These are phyloP conservation scores for Plectropomus leopardus DNA, from an alignment of 2,113 vertebrate genomes.

Conservation along the genomic window DNA sequence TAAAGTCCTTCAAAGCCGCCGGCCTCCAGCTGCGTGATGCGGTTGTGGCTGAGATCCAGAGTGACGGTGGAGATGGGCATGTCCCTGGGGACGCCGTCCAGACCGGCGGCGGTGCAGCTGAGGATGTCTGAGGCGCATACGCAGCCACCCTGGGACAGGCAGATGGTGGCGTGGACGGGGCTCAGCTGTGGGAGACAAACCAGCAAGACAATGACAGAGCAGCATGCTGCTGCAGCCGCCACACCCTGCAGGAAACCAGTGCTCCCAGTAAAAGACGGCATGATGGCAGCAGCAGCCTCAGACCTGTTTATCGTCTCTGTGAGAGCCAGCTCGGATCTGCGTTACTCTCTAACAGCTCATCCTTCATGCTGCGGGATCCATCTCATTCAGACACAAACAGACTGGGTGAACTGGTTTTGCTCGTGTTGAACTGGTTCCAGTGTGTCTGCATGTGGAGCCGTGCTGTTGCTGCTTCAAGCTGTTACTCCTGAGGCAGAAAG, in stretches of 20 bases:
- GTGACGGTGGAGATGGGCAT: conserved; percentile 85
- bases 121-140: conserved; percentile 93
- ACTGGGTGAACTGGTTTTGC: not conserved
- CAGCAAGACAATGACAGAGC: conserved; percentile 30
- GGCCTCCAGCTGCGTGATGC: conserved; percentile 81
- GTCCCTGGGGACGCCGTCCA: conserved; percentile 83
- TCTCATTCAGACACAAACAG: not conserved
- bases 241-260: conserved; percentile 33
- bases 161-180: conserved; percentile 43
- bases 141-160: conserved; percentile 79
- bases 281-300: conserved; percentile 39
- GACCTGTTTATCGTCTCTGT: not conserved
- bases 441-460: not conserved
- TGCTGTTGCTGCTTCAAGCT: not conserved
- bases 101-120: conserved; percentile 88
- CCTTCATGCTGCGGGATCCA: not conserved
- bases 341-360: conserved; percentile 20
- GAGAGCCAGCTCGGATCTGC: not conserved
- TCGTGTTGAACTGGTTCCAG: not conserved
- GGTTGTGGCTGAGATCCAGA: conserved; percentile 94
- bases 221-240: conserved; percentile 6
- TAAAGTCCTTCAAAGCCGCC: conserved; percentile 84
- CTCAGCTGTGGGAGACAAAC: conserved; percentile 47
- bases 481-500: not conserved
- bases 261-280: conserved; percentile 42